Base-by-base conservation (phyloP, 2,797 vertebrate species). In the Alectoris magna region DNA sequence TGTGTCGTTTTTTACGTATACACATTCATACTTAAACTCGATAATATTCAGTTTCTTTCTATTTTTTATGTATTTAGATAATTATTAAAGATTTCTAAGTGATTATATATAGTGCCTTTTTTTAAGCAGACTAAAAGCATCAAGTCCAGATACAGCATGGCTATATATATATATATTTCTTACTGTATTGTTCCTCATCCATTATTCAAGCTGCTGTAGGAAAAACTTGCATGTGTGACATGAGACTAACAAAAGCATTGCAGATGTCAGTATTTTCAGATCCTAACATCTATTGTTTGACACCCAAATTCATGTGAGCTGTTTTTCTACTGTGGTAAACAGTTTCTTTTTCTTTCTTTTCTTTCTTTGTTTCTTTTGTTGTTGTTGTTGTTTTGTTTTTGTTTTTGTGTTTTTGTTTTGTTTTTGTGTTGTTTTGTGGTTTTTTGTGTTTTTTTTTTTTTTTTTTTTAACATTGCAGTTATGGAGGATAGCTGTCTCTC, bases 401-500 rank as follows among this genome's bases (percentile, higher is more conserved):
- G 23, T 14, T 51, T 15, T 51, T 14, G 7, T 7, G 26, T 51
- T 59, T 23, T 18, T 60, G 23, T n/a, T 59, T 59, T 59, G 15
- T 36, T 60, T 60, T 24, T 23, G 10, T 59, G 14, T 24, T 34
- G 34, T 34, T 34, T 34, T 34, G 34, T 34, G 34, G 34, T 34
- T 34, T 34, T 34, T 23, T 59, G 38, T 39, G 38, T 39, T 38
- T 38, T 44, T 44, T 18, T 44, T 18, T 9, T 44, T 10, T 46
- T 46, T 46, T 38, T 55, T 31, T 18, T 13, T 36, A 90, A 86
- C 48, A 43, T 2, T 70, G 34, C 51, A 75, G 93, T 84, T 73
- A 67, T 88, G 85, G 71, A 96, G 85, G 93, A 90, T 31, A 90
- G 64, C 58, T 88, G 58, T 72, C 62, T 88, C 86, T 84, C 94